Conservation (phyloP, 2,113 vertebrate genomes). For the Delphinapterus leucas region DNA sequence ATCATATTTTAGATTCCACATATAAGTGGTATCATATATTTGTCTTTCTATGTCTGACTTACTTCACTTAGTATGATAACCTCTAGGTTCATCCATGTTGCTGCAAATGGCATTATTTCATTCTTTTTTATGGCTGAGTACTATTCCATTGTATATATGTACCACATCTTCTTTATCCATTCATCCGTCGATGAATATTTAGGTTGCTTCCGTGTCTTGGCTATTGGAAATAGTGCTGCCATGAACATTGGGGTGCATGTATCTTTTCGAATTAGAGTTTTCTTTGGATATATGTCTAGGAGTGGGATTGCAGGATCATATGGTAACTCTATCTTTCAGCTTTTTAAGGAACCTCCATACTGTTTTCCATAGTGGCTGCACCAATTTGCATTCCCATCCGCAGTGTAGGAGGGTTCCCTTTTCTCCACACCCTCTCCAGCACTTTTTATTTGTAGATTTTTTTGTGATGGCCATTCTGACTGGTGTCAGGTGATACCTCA, state of each 20-base stretch:
- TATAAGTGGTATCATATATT: not conserved
- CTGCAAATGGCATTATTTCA: not conserved
- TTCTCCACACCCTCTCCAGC: not conserved
- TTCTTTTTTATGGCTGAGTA: not conserved
- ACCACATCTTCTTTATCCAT: not conserved
- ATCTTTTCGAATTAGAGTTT: not conserved
- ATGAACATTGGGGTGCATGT: not conserved
- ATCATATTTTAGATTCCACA: not conserved
- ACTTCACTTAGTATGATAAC: not conserved
- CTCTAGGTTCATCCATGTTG: not conserved
- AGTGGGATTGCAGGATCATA: too few relatives aligned
- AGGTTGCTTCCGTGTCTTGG: not conserved
- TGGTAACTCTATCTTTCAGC: too few relatives aligned
- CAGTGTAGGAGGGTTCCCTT: not conserved
- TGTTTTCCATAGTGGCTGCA: too few relatives aligned
- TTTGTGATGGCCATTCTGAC: not conserved
- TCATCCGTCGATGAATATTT: not conserved
- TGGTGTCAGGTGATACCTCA: not conserved
- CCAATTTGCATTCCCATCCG: too few relatives aligned
- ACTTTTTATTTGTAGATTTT: not conserved
- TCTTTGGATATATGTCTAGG: not conserved
- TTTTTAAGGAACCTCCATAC: too few relatives aligned
- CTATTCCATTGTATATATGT: not conserved
- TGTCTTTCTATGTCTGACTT: not conserved
- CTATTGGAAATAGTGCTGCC: not conserved